Conservation (phyloP, 2,113 vertebrate species). For the Stomatorhinus ivindoensis region DNA sequence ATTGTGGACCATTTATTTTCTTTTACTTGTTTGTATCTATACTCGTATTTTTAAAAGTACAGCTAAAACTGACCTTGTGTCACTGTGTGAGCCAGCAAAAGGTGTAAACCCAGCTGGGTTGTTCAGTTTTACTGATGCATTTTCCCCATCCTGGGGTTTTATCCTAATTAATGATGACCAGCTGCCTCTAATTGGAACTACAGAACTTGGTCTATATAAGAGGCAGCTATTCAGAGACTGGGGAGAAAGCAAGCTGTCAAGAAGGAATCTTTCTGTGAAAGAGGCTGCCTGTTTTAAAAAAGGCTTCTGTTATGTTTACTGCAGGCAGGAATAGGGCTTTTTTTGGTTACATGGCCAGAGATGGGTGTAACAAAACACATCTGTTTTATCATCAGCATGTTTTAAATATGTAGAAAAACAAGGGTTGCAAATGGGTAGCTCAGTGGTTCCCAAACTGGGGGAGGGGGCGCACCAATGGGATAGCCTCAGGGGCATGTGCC, state of each 20-base stretch:
- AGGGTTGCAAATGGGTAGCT: neutral
- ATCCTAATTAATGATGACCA: constrained; percentile 6
- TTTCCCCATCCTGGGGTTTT: neutral
- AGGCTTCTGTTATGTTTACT: neutral
- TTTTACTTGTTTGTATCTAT: constrained; percentile 1
- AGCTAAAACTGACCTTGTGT: neutral
- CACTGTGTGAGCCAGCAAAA: neutral
- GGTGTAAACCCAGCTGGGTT: neutral
- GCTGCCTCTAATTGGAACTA: neutral
- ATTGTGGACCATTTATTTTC: neutral
- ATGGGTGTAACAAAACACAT: neutral
- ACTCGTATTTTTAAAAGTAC: neutral
- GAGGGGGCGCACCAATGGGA: no score
- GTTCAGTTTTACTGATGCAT: neutral
- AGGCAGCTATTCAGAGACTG: neutral
- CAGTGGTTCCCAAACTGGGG: no score
- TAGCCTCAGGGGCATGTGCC: no score
- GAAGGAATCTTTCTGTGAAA: neutral
- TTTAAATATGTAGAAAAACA: neutral
- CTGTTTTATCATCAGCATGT: neutral
- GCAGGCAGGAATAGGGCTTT: neutral
- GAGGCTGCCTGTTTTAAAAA: neutral
- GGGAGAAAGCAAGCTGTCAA: neutral
- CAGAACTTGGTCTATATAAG: neutral
- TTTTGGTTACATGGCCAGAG: neutral